These are phyloP conservation scores for Aix galericulata DNA, from an alignment of 2,113 vertebrate genomes.

Conservation along the genomic window DNA sequence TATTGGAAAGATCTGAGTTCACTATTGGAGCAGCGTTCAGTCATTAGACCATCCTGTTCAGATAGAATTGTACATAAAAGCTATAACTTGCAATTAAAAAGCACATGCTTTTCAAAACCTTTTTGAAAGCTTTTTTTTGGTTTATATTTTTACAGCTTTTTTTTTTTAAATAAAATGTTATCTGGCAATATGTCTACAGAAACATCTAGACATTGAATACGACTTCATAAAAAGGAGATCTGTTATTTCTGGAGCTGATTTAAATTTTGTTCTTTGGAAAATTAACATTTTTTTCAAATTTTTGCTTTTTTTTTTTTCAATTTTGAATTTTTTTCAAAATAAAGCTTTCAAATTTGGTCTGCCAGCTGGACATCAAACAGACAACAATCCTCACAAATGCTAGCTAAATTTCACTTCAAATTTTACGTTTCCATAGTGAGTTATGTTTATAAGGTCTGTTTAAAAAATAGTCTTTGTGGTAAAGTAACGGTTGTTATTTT, in stretches of 20 bases:
- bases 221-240: neutral
- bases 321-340: too few species aligned
- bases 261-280: neutral
- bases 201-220: neutral
- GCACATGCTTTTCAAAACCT: neutral
- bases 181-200: neutral
- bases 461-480: neutral
- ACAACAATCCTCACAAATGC: neutral
- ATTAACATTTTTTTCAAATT: neutral
- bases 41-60: neutral
- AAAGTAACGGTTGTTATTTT: neutral
- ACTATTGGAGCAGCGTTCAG: neutral
- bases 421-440: neutral
- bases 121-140: neutral
- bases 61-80: neutral
- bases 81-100: neutral
- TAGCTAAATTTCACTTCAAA: neutral
- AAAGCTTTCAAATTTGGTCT: neutral
- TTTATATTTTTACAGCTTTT: neutral
- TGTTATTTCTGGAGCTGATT: constrained; percentile 7
- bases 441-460: neutral
- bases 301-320: too few species aligned
- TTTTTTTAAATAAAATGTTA: neutral
- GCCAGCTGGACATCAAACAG: neutral
- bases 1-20: neutral